These are phyloP conservation scores for Chrysogorgia sp. DNA, from an alignment of 92 coral and sea anemone genomes.

Conservation along the genomic window DNA sequence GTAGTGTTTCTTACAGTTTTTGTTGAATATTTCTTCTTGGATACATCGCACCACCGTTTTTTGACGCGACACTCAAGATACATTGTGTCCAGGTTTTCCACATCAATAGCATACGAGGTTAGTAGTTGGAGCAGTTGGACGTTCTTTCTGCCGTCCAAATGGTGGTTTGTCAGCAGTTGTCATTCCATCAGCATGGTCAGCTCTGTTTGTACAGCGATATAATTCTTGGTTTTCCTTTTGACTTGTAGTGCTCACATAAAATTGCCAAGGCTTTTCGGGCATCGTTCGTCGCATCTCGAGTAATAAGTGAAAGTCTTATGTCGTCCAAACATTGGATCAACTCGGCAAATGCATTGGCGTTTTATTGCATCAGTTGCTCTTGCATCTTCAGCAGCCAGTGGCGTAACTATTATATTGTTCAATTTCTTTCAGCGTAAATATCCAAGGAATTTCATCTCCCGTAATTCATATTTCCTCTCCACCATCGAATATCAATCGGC, in stretches of 20 bases:
- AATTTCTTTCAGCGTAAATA: slow-evolving; percentile 35
- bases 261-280: slow-evolving; percentile 16
- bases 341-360: slow-evolving; percentile 37
- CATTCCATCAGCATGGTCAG: neutral
- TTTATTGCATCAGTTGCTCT: slow-evolving; percentile 16
- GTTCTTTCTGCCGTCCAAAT: neutral
- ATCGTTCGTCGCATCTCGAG: slow-evolving; percentile 12
- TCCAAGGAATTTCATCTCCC: slow-evolving; percentile 31
- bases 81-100: slow-evolving; percentile 32
- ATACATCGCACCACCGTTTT: slow-evolving; percentile 11
- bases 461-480: slow-evolving; percentile 21
- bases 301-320: slow-evolving; percentile 27
- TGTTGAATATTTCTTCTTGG: slow-evolving; percentile 17
- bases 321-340: slow-evolving; percentile 22
- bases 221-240: slow-evolving; percentile 2
- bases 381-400: neutral
- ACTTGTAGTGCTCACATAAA: neutral
- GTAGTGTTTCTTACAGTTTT: slow-evolving; percentile 9
- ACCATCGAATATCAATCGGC: slow-evolving; percentile 22
- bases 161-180: neutral
- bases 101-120: slow-evolving; percentile 16
- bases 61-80: neutral
- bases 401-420: slow-evolving; percentile 1
- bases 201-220: neutral
- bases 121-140: slow-evolving; percentile 9